A percentile compares a stretch with the other conserved stretches of the same genome.
Evolutionary conservation across 2,888 invertebrate species (phyloP).

Genomic region (Petrolisthes cinctipes): DNA sequence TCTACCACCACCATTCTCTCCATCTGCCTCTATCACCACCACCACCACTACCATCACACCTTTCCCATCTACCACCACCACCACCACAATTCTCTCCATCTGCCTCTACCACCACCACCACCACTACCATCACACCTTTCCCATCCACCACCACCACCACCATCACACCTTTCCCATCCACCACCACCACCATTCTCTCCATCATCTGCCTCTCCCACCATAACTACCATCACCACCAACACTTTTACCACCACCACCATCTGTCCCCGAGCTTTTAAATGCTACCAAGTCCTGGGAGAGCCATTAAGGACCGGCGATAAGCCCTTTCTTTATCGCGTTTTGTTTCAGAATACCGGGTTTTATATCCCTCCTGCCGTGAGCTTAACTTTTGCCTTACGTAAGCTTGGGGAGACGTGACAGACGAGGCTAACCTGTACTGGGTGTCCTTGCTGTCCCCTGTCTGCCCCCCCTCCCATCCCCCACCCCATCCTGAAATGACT

Average conservation of each 20-base stretch:
- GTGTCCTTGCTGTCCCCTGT: not conserved
- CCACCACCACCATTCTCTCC: constrained; percentile 7
- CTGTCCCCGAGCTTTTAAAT: not conserved
- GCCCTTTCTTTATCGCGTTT: constrained; percentile 15
- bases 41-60: not conserved
- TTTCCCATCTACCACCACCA: not conserved
- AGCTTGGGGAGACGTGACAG: not conserved
- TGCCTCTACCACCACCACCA: not conserved
- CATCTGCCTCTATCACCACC: not conserved
- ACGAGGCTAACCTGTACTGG: not conserved
- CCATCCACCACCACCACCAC: constrained; percentile 4
- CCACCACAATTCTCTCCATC: not conserved
- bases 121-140: not conserved
- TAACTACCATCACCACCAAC: constrained; percentile 8
- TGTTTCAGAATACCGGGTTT: constrained; percentile 8
- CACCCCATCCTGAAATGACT: too few species aligned
- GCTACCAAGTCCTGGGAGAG: not conserved
- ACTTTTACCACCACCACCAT: not conserved
- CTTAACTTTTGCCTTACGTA: not conserved
- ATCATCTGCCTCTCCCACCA: not conserved
- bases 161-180: not conserved
- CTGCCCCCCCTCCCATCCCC: not conserved
- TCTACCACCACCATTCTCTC: not conserved
- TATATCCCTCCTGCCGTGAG: not conserved
- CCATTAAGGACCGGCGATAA: constrained; percentile 1